Percentiles rank a stretch among this genome's conserved stretches.
Evolutionary conservation across 1,140 invertebrate genomes (phyloP).

Genomic region (Caenorhabditis remanei): DNA sequence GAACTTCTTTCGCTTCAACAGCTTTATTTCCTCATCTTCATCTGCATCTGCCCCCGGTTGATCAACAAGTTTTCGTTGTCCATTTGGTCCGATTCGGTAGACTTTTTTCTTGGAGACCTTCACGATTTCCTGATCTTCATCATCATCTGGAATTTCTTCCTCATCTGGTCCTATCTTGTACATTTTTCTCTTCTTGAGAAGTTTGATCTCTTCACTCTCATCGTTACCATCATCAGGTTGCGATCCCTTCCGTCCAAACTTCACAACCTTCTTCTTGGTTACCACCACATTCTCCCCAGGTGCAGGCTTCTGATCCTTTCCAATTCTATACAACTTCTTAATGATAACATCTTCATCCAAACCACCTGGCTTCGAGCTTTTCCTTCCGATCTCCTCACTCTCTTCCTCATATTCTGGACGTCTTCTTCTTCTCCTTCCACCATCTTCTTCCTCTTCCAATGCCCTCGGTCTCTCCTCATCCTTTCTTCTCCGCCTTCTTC

Average conservation of each 20-base stretch:
- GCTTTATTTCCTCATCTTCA: neutral
- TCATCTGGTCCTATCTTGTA: neutral
- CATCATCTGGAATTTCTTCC: neutral
- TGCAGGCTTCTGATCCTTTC: neutral
- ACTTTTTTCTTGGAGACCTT: neutral
- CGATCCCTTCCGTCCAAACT: too few species aligned
- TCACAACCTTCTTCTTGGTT: neutral
- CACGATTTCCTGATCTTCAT: neutral
- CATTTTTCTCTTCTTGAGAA: neutral
- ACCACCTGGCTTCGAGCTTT: neutral
- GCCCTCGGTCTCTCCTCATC: neutral
- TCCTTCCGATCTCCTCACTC: neutral
- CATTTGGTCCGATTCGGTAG: conserved; percentile 8
- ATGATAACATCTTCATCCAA: neutral
- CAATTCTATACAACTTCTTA: neutral
- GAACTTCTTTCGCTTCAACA: neutral
- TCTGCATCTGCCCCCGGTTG: neutral
- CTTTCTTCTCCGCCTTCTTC: neutral
- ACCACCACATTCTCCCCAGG: neutral
- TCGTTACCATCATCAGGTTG: neutral
- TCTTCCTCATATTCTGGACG: neutral
- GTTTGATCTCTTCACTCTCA: conserved; percentile 19
- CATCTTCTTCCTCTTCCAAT: neutral
- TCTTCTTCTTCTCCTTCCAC: neutral
- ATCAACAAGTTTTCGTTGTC: neutral